phyloP scores from a whole-genome alignment of 2,888 invertebrate species.

The Amphipoea oculea region DNA sequence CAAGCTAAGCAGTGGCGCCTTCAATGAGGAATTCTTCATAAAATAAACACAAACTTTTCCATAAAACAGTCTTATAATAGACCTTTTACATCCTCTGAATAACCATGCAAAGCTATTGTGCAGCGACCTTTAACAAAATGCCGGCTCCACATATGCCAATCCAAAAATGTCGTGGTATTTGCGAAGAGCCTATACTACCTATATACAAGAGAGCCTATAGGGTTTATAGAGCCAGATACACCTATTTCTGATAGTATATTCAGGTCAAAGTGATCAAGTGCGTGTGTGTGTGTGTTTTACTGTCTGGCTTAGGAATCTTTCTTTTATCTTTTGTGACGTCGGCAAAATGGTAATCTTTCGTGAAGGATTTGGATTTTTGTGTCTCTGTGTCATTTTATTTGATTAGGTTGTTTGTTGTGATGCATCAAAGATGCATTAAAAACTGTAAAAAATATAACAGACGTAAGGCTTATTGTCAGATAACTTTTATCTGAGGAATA shows the following conservation, averaged over 20 bases:
- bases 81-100: constrained; percentile 47
- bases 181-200: constrained; percentile 13
- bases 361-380: constrained; percentile 9
- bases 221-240: neutral
- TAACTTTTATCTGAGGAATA: neutral
- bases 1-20: neutral
- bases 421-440: neutral
- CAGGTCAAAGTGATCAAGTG: constrained; percentile 51
- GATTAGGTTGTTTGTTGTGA: neutral
- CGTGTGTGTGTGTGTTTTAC: constrained; percentile 52
- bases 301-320: constrained; percentile 39
- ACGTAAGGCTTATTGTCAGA: neutral
- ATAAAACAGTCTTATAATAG: constrained; percentile 22
- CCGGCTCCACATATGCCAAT: constrained; percentile 61
- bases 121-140: constrained; percentile 63
- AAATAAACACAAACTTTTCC: constrained; percentile 16
- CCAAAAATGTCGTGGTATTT: constrained; percentile 68
- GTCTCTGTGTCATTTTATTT: neutral
- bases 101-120: constrained; percentile 44
- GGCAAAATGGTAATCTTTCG: constrained; percentile 40
- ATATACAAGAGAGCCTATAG: neutral
- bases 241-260: constrained; percentile 22
- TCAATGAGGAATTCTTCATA: too few relatives aligned
- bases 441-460: neutral
- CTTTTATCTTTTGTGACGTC: constrained; percentile 38